These are phyloP conservation scores for Mellilla xanthometata DNA, from an alignment of 2,888 invertebrate species.

Conservation along the genomic window DNA sequence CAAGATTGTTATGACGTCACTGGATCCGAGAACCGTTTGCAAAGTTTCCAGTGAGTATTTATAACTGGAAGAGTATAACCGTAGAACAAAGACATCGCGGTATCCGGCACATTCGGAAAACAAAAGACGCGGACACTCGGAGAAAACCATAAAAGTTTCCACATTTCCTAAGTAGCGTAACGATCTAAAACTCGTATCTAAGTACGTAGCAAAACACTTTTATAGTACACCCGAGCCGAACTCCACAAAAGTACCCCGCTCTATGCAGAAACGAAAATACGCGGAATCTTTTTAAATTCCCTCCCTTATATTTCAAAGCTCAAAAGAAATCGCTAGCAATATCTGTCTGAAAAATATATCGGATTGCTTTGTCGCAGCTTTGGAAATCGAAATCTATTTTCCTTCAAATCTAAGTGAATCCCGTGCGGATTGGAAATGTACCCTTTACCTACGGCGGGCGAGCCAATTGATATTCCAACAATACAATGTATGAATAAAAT, in stretches of 20 bases:
- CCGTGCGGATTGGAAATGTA: constrained; percentile 83
- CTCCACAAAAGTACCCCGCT: constrained; percentile 32
- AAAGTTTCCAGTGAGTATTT: too few relatives aligned
- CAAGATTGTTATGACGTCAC: too few relatives aligned
- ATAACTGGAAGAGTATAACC: neutral
- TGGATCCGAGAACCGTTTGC: too few relatives aligned
- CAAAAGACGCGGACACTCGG: constrained; percentile 25
- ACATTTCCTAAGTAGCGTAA: constrained; percentile 31
- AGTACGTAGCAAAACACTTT: constrained; percentile 34
- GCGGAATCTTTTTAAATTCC: constrained; percentile 68
- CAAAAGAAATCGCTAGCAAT: constrained; percentile 83
- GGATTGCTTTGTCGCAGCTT: constrained; percentile 83
- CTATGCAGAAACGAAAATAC: constrained; percentile 60
- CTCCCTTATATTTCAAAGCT: constrained; percentile 82
- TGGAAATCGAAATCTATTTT: constrained; percentile 83
- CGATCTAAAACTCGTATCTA: constrained; percentile 29
- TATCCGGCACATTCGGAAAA: constrained; percentile 15
- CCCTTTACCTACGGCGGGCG: constrained; percentile 82
- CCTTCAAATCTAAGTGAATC: constrained; percentile 84
- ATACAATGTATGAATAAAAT: constrained; percentile 83
- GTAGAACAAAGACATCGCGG: neutral
- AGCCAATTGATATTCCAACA: constrained; percentile 83
- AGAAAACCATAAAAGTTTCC: constrained; percentile 34
- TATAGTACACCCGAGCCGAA: constrained; percentile 32
- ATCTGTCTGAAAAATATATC: constrained; percentile 83